Base-by-base conservation (phyloP, 2,113 vertebrate species). In the Pipra filicauda region DNA sequence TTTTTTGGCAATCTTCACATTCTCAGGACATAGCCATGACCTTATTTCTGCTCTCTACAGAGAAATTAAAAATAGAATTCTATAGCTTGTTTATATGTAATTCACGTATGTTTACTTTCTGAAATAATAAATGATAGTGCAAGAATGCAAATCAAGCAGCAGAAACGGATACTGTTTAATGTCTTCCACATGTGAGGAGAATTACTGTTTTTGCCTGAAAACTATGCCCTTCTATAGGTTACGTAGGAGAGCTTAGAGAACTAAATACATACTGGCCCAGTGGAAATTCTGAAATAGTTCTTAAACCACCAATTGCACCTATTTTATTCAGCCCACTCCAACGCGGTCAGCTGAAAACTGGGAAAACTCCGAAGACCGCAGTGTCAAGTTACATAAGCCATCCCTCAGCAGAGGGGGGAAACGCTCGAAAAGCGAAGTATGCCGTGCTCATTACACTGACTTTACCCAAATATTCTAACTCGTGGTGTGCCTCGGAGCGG, bases 1-100 rank as follows among this genome's bases (percentile, higher is more conserved):
- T 62, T 27, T 94, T 95, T 95, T 96, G 89, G 93, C 91, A 96
- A 89, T 37, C 48, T 6, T 35, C 33, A 80, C 21, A 35, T 55
- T 95, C 91, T 84, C 48, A 55, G 52, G 89, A 81, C 71, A n/a
- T 6, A 61, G 66, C n/a, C 81, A 58, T 48, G 91, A 93, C 43
- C 61, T 41, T 81, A 61, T 61, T 96, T 91, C 52, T 89, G 57
- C 79, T 89, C 70, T 79, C 30, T 84, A 73, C 31, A 37, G 44
- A 92, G 51, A 83, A 73, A 82, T 61, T 43, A 88, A 74, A 74
- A 64, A 78, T 24, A 71, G 88, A 93, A 81, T 27, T 51, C 20
- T 48, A 49, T 43, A 48, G 28, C 10, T 67, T 54, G 64, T 95
- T 89, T 89, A 81, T 69, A 13, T 48, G 14, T 8, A 55, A 49